A percentile compares a stretch with the other conserved stretches of the same genome.
These are phyloP conservation scores for Nansenia antarctica DNA, from an alignment of 2,113 vertebrate genomes.

Conservation along the genomic window DNA sequence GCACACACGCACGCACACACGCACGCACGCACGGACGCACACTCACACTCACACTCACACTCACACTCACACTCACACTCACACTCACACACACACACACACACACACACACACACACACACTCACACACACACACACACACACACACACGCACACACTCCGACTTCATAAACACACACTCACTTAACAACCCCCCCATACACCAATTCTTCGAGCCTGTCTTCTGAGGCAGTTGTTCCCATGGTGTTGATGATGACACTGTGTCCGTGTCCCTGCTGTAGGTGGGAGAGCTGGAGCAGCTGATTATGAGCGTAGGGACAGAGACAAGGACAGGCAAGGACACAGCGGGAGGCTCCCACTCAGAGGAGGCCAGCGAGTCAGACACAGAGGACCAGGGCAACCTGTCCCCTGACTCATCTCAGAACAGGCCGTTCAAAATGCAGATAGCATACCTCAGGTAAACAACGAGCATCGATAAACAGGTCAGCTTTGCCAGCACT, in stretches of 20 bases:
- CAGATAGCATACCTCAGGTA: conserved; percentile 34
- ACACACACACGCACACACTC: neutral
- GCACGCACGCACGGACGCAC: neutral
- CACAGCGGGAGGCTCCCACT: neutral
- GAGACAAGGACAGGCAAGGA: no score
- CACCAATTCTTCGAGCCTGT: no score
- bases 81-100: conserved; percentile 2
- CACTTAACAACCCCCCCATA: no score
- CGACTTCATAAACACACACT: no score
- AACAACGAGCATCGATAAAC: neutral
- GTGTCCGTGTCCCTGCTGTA: neutral
- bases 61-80: neutral
- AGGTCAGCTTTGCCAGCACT: no score
- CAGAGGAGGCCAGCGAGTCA: neutral
- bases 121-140: neutral
- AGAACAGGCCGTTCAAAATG: neutral
- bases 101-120: neutral
- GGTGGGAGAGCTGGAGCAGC: neutral
- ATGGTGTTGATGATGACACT: neutral
- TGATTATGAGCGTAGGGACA: conserved; percentile 9
- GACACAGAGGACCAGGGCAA: neutral
- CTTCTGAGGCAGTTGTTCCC: no score
- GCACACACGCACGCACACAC: neutral
- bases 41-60: conserved; percentile 3
- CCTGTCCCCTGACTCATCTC: neutral